Evolutionary conservation across 2,888 invertebrate genomes (phyloP).

Genomic region (Molorchus minor): DNA sequence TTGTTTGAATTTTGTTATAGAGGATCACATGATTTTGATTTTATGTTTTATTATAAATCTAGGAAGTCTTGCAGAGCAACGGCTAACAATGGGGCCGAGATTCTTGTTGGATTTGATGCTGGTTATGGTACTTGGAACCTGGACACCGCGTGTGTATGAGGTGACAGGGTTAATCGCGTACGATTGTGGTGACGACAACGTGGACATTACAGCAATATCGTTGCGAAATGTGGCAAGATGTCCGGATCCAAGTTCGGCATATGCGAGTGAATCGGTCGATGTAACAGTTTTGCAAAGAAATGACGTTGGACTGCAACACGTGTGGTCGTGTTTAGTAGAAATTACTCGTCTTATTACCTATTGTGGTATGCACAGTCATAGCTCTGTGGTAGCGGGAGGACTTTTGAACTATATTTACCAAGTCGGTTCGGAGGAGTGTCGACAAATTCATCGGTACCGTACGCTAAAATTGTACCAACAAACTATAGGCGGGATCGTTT

Average conservation of each 20-base stretch:
- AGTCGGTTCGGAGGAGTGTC: conserved; percentile 30
- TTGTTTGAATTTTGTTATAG: background rate
- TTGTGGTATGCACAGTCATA: conserved; percentile 33
- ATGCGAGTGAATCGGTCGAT: background rate
- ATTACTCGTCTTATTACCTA: conserved; percentile 21
- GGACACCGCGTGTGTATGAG: too few relatives aligned
- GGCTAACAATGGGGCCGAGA: background rate
- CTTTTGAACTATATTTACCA: conserved; percentile 23
- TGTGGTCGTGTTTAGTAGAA: conserved; percentile 31
- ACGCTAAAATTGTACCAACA: too few relatives aligned
- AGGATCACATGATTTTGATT: background rate
- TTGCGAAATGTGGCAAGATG: conserved; percentile 22
- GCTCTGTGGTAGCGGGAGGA: conserved; percentile 31
- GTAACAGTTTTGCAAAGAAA: conserved; percentile 21
- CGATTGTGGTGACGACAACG: conserved; percentile 19
- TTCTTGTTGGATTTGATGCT: background rate
- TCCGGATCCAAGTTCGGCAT: conserved; percentile 16
- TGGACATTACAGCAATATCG: conserved; percentile 20
- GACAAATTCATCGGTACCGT: conserved; percentile 24
- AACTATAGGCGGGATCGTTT: conserved; percentile 16
- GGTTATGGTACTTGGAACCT: background rate
- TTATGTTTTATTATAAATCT: background rate
- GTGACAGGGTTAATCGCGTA: conserved; percentile 25
- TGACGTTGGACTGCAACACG: conserved; percentile 12
- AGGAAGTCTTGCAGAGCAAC: background rate